Evolutionary conservation across 2,797 vertebrate genomes (phyloP).

Genomic region (Bradypus variegatus): DNA sequence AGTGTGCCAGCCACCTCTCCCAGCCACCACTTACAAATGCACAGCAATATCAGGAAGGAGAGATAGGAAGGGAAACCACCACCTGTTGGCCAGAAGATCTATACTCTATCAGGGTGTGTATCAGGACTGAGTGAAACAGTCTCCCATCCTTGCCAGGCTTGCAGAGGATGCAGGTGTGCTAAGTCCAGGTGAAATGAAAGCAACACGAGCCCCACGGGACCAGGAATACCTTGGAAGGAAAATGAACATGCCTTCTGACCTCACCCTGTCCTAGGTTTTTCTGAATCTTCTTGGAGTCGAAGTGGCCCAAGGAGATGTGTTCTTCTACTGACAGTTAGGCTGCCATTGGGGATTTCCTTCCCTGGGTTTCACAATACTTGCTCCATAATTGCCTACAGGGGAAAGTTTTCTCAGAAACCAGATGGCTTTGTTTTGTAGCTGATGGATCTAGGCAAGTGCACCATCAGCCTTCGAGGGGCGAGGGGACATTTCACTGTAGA

Average conservation of each 20-base stretch:
- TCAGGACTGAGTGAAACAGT: too few relatives aligned
- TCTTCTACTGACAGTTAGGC: not conserved
- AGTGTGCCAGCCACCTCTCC: too few relatives aligned
- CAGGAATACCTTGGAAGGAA: not conserved
- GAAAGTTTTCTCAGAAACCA: too few relatives aligned
- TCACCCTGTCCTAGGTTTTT: not conserved
- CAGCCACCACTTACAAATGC: not conserved
- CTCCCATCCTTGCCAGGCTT: not conserved
- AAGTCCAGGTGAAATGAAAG: not conserved
- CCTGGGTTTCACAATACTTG: accelerated
- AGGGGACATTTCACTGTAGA: accelerated
- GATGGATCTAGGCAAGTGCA: not conserved
- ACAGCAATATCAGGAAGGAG: not conserved
- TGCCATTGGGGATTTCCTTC: not conserved
- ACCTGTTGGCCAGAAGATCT: not conserved
- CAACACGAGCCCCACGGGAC: accelerated
- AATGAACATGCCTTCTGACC: not conserved
- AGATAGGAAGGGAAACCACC: not conserved
- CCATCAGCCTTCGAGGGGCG: not conserved
- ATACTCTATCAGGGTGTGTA: not conserved
- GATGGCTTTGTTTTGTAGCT: not conserved
- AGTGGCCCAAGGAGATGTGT: not conserved
- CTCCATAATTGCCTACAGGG: accelerated
- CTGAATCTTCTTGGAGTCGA: not conserved
- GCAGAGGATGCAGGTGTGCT: not conserved